These are phyloP conservation scores for Harpalus rufipes DNA, from an alignment of 2,888 invertebrate genomes.

Conservation along the genomic window DNA sequence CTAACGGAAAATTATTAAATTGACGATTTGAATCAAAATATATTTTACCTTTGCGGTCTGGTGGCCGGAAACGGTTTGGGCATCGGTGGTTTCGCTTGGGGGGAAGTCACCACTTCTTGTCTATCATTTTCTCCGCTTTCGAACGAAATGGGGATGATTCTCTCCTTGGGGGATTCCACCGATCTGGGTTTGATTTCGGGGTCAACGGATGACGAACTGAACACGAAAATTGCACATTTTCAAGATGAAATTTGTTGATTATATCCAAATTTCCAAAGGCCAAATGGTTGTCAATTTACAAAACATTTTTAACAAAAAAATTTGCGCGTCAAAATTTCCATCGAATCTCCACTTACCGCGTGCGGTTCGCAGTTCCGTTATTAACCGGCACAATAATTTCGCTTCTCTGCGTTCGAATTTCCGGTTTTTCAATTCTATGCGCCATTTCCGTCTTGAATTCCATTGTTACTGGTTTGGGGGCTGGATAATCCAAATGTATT, in stretches of 20 bases:
- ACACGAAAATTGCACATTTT: background rate
- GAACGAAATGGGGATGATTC: constrained; percentile 83
- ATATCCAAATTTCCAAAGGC: background rate
- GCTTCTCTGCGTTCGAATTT: constrained; percentile 78
- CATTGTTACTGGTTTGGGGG: constrained; percentile 76
- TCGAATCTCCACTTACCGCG: background rate
- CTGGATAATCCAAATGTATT: constrained; percentile 80
- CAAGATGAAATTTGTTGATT: background rate
- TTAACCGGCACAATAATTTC: constrained; percentile 80
- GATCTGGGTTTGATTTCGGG: constrained; percentile 75
- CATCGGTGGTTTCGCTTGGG: constrained; percentile 77
- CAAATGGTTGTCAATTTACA: too few species aligned
- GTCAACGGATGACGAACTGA: constrained; percentile 80
- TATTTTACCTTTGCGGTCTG: constrained; percentile 76
- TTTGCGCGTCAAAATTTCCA: background rate
- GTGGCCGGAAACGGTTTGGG: constrained; percentile 77
- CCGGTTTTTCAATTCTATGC: constrained; percentile 78
- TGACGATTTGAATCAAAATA: too few species aligned
- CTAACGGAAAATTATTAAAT: constrained; percentile 71
- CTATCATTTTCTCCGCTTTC: constrained; percentile 75
- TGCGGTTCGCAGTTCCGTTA: constrained; percentile 10
- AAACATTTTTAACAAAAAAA: background rate
- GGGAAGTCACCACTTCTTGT: constrained; percentile 72
- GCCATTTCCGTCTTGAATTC: constrained; percentile 82
- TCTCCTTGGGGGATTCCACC: constrained; percentile 78